A percentile compares a stretch with the other conserved stretches of the same genome.
Conservation (phyloP, 2,113 vertebrate genomes). For the Lophius piscatorius region DNA sequence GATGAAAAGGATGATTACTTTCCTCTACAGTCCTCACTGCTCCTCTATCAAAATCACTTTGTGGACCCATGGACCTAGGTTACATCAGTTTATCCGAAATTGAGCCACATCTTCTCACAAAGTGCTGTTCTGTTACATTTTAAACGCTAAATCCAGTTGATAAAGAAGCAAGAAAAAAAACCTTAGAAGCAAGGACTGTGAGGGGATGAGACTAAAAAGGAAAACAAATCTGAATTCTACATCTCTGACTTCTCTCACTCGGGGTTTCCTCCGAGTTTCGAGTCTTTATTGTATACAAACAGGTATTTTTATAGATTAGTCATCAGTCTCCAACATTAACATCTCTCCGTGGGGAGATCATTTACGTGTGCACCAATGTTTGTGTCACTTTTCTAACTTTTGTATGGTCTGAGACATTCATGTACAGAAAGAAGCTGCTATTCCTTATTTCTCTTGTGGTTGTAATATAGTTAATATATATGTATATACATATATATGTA, state of each 20-base stretch:
- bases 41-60: conserved; percentile 16
- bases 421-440: conserved; percentile 99
- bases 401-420: conserved; percentile 95
- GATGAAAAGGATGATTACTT: conserved; percentile 10
- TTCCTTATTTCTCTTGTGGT: conserved; percentile 94
- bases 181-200: conserved; percentile 13
- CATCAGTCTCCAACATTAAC: conserved; percentile 79
- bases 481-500: conserved; percentile 70
- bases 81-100: conserved; percentile 37
- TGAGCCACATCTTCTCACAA: conserved; percentile 54
- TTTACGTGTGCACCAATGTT: conserved; percentile 89
- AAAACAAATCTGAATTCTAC: conserved; percentile 36
- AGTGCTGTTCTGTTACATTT: conserved; percentile 54
- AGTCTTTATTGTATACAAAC: conserved; percentile 69
- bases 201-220: conserved; percentile 22
- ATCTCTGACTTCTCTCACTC: conserved; percentile 21
- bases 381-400: conserved; percentile 98
- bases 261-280: conserved; percentile 52
- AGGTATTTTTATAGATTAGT: conserved; percentile 76
- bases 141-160: conserved; percentile 34
- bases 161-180: conserved; percentile 23
- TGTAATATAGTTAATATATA: conserved; percentile 85
- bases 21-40: conserved; percentile 18
- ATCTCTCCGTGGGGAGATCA: conserved; percentile 81
- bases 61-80: conserved; percentile 21